phyloP scores from a whole-genome alignment of 2,797 vertebrate species.

The Poeciliopsis infans region DNA sequence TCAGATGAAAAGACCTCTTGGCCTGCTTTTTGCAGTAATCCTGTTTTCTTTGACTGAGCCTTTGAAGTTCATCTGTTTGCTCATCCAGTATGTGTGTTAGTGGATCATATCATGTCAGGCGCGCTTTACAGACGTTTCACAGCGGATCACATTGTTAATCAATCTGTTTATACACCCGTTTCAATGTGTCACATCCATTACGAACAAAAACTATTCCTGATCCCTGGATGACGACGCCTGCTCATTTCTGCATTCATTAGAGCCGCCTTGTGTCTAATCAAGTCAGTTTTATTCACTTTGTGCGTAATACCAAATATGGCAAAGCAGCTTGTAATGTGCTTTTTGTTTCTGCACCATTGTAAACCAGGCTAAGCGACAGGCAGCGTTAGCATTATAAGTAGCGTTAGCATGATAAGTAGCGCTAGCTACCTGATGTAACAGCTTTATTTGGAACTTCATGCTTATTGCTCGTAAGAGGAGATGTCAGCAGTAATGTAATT shows the following conservation, averaged over 20 bases:
- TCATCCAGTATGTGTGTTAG: constrained; percentile 18
- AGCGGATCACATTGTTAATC: neutral
- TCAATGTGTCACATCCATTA: neutral
- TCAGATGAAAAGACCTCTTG: constrained; percentile 65
- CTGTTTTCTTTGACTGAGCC: constrained; percentile 65
- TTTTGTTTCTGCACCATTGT: neutral
- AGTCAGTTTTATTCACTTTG: too few species aligned
- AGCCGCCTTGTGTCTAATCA: neutral
- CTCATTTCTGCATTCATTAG: neutral
- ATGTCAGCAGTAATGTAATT: neutral
- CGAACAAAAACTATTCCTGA: neutral
- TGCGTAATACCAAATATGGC: neutral
- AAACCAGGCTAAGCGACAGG: neutral
- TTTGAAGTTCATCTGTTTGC: constrained; percentile 23
- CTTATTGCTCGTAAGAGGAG: neutral
- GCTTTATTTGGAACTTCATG: neutral
- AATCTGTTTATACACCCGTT: neutral
- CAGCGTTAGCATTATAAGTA: neutral
- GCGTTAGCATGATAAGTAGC: neutral
- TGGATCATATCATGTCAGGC: constrained; percentile 29
- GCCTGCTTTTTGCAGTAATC: constrained; percentile 68
- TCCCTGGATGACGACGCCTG: neutral
- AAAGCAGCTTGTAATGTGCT: neutral
- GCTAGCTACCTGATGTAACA: neutral
- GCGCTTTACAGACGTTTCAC: constrained; percentile 14